Base-by-base conservation (phyloP, 2,113 vertebrate genomes). In the Sylvia atricapilla region DNA sequence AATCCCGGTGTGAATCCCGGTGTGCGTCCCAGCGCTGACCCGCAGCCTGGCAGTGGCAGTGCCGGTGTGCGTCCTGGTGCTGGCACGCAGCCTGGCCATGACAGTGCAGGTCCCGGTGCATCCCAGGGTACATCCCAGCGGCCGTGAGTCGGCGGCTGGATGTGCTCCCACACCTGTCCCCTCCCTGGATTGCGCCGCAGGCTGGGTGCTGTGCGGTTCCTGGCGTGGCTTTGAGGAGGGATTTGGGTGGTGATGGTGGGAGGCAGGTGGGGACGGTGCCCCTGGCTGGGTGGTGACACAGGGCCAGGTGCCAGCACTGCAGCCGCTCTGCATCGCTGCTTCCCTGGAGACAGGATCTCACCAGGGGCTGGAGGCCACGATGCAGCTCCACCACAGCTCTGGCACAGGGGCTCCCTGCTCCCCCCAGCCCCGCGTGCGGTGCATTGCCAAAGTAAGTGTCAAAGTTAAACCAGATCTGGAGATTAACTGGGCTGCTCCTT, bases 101-200 rank as follows among this genome's bases (percentile, higher is more conserved):
- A 18, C 68, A 11, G 7, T n/a, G 50, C 49, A 3, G 2, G 33
- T 52, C 53, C 53, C 55, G 13, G 78, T 73, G n/a, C 18, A 3
- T 33, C 53, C 72, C 30, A 55, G 19, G 53, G 53, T 55, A n/a
- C 49, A 7, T 74, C 37, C 80, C 14, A 6, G 53, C 2, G 2
- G 37, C 6, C 1, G 20, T 31, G 76, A 5, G 28, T 49, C 24
- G 31, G 84, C 4, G 4, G 30, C 69, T 25, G 55, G 13, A 21
- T 22, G 70, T 23, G 53, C 49, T 82, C 23, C 67, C 59, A 43
- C 95, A 94, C 96, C 97, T 97, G 86, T 96, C 94, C 66, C 50
- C 18, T 56, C 8, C 70, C 22, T 4, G 53, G 95, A 69, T 84
- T 91, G 50, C 33, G 35, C 95, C 52, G 59, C 95, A 58, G 89